These are phyloP conservation scores for Melierax canorus DNA, from an alignment of 2,113 vertebrate species.

Conservation along the genomic window DNA sequence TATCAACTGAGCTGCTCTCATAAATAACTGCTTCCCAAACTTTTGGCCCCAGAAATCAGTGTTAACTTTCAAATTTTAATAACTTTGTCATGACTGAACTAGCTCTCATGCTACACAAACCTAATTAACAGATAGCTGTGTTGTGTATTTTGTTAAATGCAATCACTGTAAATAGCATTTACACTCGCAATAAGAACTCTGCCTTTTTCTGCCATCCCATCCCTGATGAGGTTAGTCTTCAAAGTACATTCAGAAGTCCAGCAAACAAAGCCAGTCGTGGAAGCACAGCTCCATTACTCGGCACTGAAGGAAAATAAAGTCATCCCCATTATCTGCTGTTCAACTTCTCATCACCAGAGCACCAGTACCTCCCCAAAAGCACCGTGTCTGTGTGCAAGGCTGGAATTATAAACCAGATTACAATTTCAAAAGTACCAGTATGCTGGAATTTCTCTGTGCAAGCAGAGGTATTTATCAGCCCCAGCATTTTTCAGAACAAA, in stretches of 20 bases:
- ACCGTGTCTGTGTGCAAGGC: background rate
- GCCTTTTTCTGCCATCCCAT: background rate
- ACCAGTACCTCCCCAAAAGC: background rate
- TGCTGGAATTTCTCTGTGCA: background rate
- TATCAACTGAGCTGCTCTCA: background rate
- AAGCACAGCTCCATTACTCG: background rate
- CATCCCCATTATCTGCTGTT: background rate
- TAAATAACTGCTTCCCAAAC: background rate
- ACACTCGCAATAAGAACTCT: background rate
- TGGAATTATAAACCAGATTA: conserved; percentile 25
- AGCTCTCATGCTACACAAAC: background rate
- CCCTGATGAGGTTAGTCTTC: background rate
- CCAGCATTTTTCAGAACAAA: background rate
- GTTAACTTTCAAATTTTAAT: background rate
- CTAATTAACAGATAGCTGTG: background rate
- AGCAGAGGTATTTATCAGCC: background rate
- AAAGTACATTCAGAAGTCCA: background rate
- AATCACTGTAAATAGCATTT: background rate
- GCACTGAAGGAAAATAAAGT: background rate
- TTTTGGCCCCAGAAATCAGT: background rate
- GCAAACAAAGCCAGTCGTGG: background rate
- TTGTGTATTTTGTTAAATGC: background rate
- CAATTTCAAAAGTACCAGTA: background rate
- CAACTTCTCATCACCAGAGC: background rate
- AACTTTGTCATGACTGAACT: background rate